Evolutionary conservation across 2,888 invertebrate genomes (phyloP).

Genomic region (Drosophila borealis): DNA sequence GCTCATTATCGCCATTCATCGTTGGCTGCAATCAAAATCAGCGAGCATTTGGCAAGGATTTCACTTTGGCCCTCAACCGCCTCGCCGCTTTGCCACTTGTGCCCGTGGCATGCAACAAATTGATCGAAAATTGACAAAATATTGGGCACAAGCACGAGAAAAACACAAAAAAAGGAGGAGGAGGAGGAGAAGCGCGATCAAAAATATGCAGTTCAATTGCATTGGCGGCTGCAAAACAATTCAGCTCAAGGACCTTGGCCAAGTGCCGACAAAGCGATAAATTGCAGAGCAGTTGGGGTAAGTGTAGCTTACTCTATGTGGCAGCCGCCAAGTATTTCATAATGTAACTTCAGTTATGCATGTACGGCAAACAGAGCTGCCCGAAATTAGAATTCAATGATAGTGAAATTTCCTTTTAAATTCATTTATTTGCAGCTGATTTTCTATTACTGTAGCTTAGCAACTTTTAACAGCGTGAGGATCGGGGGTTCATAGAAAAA

Average conservation of each 20-base stretch:
- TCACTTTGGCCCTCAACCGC: slow-evolving; percentile 46
- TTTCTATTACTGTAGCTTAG: too few species aligned
- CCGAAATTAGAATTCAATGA: too few species aligned
- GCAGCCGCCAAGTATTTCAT: slow-evolving; percentile 2
- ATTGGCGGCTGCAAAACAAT: slow-evolving; percentile 67
- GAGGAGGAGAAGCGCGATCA: slow-evolving; percentile 36
- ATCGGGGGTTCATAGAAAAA: too few species aligned
- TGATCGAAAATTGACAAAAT: slow-evolving; percentile 78
- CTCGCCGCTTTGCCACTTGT: slow-evolving; percentile 42
- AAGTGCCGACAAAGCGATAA: slow-evolving; percentile 71
- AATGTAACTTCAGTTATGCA: too few species aligned
- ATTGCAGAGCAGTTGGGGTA: slow-evolving; percentile 33
- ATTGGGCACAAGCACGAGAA: slow-evolving; percentile 42
- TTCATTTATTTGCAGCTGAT: too few species aligned
- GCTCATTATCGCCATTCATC: slow-evolving; percentile 76
- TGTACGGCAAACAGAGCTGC: too few species aligned
- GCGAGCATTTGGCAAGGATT: slow-evolving; percentile 65
- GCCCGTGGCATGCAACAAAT: slow-evolving; percentile 75
- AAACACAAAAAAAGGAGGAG: slow-evolving; percentile 34
- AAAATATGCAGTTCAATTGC: slow-evolving; percentile 80
- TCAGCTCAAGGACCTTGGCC: slow-evolving; percentile 77
- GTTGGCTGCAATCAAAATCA: slow-evolving; percentile 66
- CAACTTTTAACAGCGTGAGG: too few species aligned
- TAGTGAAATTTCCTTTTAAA: too few species aligned
- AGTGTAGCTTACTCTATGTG: slow-evolving; percentile 28